A percentile compares a stretch with the other conserved stretches of the same genome.
Conservation (phyloP, 2,888 invertebrate species). For the Mallateleia sp. region DNA sequence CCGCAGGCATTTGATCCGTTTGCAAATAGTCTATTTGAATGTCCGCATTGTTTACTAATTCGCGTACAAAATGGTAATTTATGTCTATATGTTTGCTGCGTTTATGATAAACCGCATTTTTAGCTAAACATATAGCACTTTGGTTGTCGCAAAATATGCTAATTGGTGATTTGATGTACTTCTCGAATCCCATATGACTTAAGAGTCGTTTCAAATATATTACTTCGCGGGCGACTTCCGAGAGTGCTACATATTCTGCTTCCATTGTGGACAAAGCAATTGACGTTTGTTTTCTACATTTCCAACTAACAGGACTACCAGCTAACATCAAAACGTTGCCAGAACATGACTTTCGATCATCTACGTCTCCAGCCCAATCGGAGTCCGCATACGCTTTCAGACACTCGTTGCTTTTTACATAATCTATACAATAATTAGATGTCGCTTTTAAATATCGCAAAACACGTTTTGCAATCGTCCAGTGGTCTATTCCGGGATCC, state of each 20-base stretch:
- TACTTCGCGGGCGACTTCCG: conserved; percentile 53
- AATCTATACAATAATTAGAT: conserved; percentile 63
- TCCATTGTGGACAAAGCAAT: conserved; percentile 56
- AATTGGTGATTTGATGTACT: conserved; percentile 34
- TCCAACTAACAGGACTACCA: conserved; percentile 59
- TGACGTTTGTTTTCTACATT: conserved; percentile 50
- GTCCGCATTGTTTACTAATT: conserved; percentile 11
- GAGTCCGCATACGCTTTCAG: conserved; percentile 73
- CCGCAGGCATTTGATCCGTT: conserved; percentile 6
- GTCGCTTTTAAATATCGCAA: conserved; percentile 62
- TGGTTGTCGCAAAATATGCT: conserved; percentile 51
- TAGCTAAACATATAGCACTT: conserved; percentile 23
- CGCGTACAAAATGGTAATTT: conserved; percentile 23
- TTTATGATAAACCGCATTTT: conserved; percentile 37
- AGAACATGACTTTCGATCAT: conserved; percentile 47
- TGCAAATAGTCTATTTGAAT: conserved; percentile 21
- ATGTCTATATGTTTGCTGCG: conserved; percentile 38
- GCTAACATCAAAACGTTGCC: conserved; percentile 61
- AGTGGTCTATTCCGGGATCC: conserved; percentile 27
- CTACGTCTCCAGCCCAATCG: conserved; percentile 77
- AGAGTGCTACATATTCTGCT: conserved; percentile 60
- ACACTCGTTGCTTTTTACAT: conserved; percentile 44
- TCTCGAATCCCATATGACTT: conserved; percentile 53
- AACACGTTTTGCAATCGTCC: conserved; percentile 19
- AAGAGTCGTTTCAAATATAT: conserved; percentile 37